These are phyloP conservation scores for Mixornis gularis DNA, from an alignment of 2,113 vertebrate genomes.

Conservation along the genomic window DNA sequence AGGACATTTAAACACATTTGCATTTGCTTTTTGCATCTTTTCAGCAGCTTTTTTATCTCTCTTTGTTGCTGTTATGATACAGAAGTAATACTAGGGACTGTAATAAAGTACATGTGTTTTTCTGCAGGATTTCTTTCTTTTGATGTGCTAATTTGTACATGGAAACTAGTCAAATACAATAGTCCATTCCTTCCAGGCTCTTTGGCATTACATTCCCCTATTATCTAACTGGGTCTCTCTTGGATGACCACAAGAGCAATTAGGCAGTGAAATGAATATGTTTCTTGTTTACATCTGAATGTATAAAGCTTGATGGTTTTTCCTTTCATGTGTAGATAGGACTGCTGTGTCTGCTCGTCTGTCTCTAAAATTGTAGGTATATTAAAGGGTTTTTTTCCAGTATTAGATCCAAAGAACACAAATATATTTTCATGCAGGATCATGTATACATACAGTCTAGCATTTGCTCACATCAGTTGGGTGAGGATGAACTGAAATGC, in stretches of 20 bases:
- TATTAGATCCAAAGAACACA: not conserved
- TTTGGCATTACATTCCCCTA: slow-evolving; percentile 40
- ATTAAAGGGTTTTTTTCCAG: not conserved
- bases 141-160: slow-evolving; percentile 62
- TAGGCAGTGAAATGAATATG: slow-evolving; percentile 63
- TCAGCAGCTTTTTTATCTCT: slow-evolving; percentile 45
- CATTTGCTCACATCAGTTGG: not conserved
- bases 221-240: slow-evolving; percentile 65
- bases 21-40: slow-evolving; percentile 62
- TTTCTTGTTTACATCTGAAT: slow-evolving; percentile 59
- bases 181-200: slow-evolving; percentile 51
- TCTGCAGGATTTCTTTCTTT: slow-evolving; percentile 63
- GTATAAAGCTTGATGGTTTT: not conserved
- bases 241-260: slow-evolving; percentile 57
- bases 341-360: not conserved
- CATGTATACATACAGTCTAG: not conserved
- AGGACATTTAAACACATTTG: slow-evolving; percentile 60
- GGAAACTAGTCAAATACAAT: slow-evolving; percentile 73
- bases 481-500: not conserved
- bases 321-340: not conserved
- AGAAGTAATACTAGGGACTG: slow-evolving; percentile 60
- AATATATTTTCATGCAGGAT: not conserved
- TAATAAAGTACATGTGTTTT: slow-evolving; percentile 74
- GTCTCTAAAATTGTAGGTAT: not conserved
- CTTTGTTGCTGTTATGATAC: slow-evolving; percentile 50